Evolutionary conservation across 2,113 vertebrate species (phyloP).

Genomic region (Accipiter virgatus): DNA sequence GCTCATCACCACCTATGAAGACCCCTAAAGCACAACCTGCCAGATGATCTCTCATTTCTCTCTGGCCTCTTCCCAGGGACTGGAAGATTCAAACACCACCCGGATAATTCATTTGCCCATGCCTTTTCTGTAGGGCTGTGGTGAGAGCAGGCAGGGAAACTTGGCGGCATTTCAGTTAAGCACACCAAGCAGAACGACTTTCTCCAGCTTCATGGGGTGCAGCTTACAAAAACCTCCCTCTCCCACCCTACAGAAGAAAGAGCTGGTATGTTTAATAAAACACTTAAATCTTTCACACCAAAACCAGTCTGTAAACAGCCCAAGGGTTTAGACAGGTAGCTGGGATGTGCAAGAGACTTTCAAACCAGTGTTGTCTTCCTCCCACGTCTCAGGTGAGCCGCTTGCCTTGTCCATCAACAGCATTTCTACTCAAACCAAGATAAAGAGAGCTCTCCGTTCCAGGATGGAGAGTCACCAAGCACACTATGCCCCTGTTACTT

Average conservation of each 20-base stretch:
- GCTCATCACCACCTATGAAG: background rate
- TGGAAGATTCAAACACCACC: background rate
- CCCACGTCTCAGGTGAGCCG: rapidly evolving
- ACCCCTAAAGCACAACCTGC: background rate
- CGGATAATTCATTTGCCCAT: background rate
- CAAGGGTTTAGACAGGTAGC: background rate
- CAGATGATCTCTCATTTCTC: background rate
- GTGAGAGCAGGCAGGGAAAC: background rate
- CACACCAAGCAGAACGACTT: background rate
- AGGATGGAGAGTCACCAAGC: background rate
- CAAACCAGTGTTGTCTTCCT: background rate
- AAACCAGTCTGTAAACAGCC: background rate
- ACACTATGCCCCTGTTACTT: background rate
- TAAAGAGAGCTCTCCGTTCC: background rate
- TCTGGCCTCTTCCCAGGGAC: background rate
- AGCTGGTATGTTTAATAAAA: background rate
- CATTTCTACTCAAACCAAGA: background rate
- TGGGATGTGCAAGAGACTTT: background rate
- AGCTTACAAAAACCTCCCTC: background rate
- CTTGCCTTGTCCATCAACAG: background rate
- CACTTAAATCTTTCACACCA: background rate
- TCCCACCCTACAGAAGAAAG: background rate
- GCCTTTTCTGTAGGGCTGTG: background rate
- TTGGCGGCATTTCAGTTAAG: background rate
- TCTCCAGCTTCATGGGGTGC: background rate